Base-by-base conservation (phyloP, 2,797 vertebrate species). In the Mionectes olivaceus region DNA sequence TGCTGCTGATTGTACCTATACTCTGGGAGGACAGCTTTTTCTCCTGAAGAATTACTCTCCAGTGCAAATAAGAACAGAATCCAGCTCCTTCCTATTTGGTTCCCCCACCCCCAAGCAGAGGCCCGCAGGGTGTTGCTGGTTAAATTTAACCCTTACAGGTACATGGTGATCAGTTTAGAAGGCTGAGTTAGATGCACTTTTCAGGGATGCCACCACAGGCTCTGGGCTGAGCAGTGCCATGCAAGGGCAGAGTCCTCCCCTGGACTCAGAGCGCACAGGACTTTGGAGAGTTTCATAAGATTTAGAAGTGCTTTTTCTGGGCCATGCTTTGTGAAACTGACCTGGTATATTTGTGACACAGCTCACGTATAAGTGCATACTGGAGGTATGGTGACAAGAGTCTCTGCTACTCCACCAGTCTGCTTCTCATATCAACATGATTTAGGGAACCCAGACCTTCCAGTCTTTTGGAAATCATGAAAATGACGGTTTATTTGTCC, bases 111-210 rank as follows among this genome's bases (percentile, higher is more conserved):
- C 25, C 32, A 67, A 47, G 39, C 5, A 79, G 60, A 82, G 33
- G 25, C 14, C 11, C 0, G 1, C 43, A 53, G 30, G 4, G 3
- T 44, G 43, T 15, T 76, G 50, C 4, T 2, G 19, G 28, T 69
- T 81, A 39, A 3, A 8, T 90, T 92, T 93, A 89, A 85, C 55
- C 32, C 65, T 81, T 76, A 47, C 15, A 57, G 24, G 37, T 80
- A 39, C 0, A 0, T 0, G 1, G 43, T 37, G 65, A 53, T 55
- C 27, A 15, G 39, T 68, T 64, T 43, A 53, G 27, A 12, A 9
- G 24, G 15, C 63, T 35, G 37, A 41, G 10, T 61, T 75, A 86
- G 28, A n/a, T 30, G 44, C 9, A 3, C 14, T 74, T 82, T 50
- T 73, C 24, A 76, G 59, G 24, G n/a, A 59, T 84, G 44, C 30